These are phyloP conservation scores for Bicyclus anynana DNA, from an alignment of 1,140 invertebrate genomes.

Conservation along the genomic window DNA sequence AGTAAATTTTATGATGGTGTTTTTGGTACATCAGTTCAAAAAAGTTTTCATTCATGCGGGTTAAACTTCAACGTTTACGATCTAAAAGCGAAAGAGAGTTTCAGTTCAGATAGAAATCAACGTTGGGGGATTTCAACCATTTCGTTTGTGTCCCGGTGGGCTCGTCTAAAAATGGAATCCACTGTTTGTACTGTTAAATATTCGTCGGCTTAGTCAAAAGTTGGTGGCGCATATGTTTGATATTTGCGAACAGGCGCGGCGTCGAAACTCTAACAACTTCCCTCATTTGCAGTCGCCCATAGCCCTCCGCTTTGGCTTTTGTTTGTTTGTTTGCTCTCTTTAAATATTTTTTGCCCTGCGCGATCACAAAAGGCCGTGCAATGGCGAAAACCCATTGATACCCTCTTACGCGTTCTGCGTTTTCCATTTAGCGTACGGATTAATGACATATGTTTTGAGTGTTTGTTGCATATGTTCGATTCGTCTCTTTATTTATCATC, in stretches of 20 bases:
- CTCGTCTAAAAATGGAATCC: neutral
- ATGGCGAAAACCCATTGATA: neutral
- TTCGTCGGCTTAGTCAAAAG: constrained; percentile 13
- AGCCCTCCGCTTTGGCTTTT: constrained; percentile 14
- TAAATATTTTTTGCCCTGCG: constrained; percentile 15
- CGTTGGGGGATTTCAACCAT: neutral
- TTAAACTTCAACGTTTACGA: too few relatives aligned
- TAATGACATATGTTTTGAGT: neutral
- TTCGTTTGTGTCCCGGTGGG: neutral
- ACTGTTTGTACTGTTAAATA: neutral
- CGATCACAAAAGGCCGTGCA: neutral
- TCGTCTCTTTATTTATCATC: too few relatives aligned
- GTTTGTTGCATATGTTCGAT: too few relatives aligned
- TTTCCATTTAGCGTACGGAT: neutral
- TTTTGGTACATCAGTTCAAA: too few relatives aligned
- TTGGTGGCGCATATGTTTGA: constrained; percentile 11
- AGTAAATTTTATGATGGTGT: too few relatives aligned
- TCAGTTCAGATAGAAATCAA: neutral
- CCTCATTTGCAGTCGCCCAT: constrained; percentile 23
- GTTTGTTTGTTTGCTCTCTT: constrained; percentile 13
- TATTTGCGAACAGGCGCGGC: constrained; percentile 17
- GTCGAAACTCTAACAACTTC: constrained; percentile 19
- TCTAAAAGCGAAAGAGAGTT: neutral
- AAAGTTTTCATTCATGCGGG: too few relatives aligned
- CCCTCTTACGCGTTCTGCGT: neutral